Evolutionary conservation across 2,888 invertebrate species (phyloP), one percentile per base, ranked within the genome.

Genomic region (Meandrusa payeni): DNA sequence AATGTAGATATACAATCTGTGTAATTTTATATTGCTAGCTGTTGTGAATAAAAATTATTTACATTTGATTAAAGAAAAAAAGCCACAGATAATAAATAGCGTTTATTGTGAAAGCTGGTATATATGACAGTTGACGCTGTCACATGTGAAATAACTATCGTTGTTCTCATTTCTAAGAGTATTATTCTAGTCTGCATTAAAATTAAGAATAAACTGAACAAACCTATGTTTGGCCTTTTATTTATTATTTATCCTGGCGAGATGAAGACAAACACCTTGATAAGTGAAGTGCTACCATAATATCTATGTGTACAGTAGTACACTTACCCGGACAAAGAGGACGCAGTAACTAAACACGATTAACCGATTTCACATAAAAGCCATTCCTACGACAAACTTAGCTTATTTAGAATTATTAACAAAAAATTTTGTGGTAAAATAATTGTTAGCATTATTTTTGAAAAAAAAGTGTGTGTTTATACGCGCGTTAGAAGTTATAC

Each of bases 131-230:
- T 75, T 79, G n/a, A 86, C 85, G 85, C 82, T 81, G 73, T 81
- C 76, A 83, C 71, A 83, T 81, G 78, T 81, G 82, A 85, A 82
- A 82, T 82, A 83, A 83, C 79, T 83, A 83, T 83, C 83, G 86
- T 86, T 87, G 86, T 86, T 87, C 82, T 85, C 80, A 86, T 86
- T 87, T 86, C 82, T 83, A 87, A 86, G 87, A 87, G 87, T 87
- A 87, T 87, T 87, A 87, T 87, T 86, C 87, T 87, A 87, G 87
- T 87, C 87, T 85, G 87, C 86, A 86, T 87, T 87, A 86, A 83
- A 82, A 72, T 86, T 87, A 87, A 87, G 86, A 83, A 85, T 86
- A 87, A 86, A 87, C 72, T 77, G 83, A 85, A 82, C 81, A 82
- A 83, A 78, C 64, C 76, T 59, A 71, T 53, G 13, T 51, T 39